Evolutionary conservation across 2,797 vertebrate genomes (phyloP).

Genomic region (Thaleichthys pacificus): DNA sequence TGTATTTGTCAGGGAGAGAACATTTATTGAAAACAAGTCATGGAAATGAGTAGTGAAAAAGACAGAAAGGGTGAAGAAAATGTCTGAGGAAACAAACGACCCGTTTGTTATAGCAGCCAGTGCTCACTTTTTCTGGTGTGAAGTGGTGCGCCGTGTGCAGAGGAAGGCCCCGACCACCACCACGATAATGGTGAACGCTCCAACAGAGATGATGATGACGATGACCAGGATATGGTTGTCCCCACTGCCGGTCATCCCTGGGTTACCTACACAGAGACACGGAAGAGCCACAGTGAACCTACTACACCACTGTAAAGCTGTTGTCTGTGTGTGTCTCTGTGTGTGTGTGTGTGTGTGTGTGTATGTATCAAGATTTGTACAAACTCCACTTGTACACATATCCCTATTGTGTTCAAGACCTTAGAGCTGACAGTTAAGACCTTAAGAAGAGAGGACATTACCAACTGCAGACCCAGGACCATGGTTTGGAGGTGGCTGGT

Average conservation of each 20-base stretch:
- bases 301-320: too few relatives aligned
- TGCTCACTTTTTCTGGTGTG: slow-evolving; percentile 95
- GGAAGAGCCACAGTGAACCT: too few relatives aligned
- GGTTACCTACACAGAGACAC: slow-evolving; percentile 75
- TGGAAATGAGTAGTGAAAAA: background rate
- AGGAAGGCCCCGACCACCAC: slow-evolving; percentile 93
- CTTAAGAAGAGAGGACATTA: slow-evolving; percentile 52
- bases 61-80: background rate
- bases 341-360: background rate
- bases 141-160: slow-evolving; percentile 90
- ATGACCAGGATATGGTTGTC: slow-evolving; percentile 91
- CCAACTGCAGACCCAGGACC: slow-evolving; percentile 79
- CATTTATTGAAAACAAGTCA: background rate
- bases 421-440: slow-evolving; percentile 2
- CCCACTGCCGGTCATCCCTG: slow-evolving; percentile 81
- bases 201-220: slow-evolving; percentile 91
- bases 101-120: background rate
- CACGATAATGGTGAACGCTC: slow-evolving; percentile 89
- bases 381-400: too few relatives aligned
- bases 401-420: background rate
- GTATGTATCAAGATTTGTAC: background rate
- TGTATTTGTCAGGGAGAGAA: background rate
- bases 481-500: slow-evolving; percentile 64
- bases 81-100: background rate
- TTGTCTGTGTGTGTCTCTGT: background rate